Percentiles rank a stretch among this genome's conserved stretches.
phyloP scores from a whole-genome alignment of 2,888 invertebrate genomes.

The Eumerus sabulonum region DNA sequence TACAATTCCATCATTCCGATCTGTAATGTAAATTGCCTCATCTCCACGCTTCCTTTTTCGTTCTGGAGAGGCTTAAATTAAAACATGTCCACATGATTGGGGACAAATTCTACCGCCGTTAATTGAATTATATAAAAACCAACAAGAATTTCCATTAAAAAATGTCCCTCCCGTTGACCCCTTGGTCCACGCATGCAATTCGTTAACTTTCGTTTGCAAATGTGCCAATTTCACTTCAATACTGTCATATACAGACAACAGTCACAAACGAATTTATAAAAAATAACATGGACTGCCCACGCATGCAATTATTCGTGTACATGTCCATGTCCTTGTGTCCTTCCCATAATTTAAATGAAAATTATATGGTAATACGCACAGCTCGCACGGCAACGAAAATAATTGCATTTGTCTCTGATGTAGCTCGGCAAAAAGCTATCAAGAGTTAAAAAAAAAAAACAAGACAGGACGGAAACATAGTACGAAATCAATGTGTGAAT shows the following conservation, averaged over 20 bases:
- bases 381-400: conserved; percentile 15
- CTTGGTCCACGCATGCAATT: not conserved
- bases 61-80: conserved; percentile 17
- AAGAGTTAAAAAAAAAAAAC: conserved; percentile 25
- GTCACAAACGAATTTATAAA: conserved; percentile 21
- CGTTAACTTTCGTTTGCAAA: conserved; percentile 26
- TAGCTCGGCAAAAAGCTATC: conserved; percentile 4
- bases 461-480: not conserved
- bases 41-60: not conserved
- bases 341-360: conserved; percentile 50
- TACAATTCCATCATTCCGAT: conserved; percentile 32
- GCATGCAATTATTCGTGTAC: not conserved
- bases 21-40: conserved; percentile 33
- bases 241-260: conserved; percentile 8
- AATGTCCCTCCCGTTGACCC: not conserved
- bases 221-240: conserved; percentile 50
- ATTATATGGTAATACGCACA: conserved; percentile 42
- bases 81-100: conserved; percentile 51
- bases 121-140: conserved; percentile 56
- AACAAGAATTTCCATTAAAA: conserved; percentile 57
- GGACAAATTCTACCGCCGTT: conserved; percentile 35
- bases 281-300: conserved; percentile 3
- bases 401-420: conserved; percentile 29
- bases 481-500: conserved; percentile 38
- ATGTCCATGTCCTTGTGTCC: not conserved